Evolutionary conservation across 2,797 vertebrate species (phyloP).

Genomic region (Cynopterus sphinx): DNA sequence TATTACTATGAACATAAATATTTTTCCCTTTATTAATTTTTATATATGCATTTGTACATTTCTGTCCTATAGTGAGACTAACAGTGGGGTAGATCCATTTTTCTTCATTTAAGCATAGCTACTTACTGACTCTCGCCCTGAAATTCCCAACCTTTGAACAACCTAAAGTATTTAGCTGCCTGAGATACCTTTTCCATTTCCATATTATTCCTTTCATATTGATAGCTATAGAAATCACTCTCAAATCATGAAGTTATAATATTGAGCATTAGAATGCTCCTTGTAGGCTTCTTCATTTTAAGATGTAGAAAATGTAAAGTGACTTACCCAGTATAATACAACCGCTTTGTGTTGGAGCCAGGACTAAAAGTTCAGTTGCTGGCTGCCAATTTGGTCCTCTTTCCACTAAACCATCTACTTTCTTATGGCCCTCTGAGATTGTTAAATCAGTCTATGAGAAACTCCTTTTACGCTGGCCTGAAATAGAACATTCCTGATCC

Average conservation of each 20-base stretch:
- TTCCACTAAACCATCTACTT: not conserved
- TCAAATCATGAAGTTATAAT: not conserved
- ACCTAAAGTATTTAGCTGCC: not conserved
- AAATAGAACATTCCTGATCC: not conserved
- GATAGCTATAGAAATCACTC: not conserved
- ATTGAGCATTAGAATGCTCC: not conserved
- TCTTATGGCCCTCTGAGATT: not conserved
- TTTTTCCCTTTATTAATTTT: slow-evolving; percentile 6
- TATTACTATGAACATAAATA: not conserved
- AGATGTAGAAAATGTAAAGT: not conserved
- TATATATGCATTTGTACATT: not conserved
- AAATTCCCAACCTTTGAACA: not conserved
- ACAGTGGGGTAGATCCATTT: not conserved
- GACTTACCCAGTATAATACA: not conserved
- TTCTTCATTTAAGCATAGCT: slow-evolving; percentile 7
- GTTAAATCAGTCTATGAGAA: not conserved
- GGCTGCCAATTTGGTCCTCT: not conserved
- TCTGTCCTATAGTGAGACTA: not conserved
- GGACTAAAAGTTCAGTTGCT: not conserved
- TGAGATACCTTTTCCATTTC: not conserved
- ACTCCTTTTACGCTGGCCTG: not conserved
- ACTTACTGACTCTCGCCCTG: not conserved
- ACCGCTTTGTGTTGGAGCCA: not conserved
- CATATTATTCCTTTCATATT: not conserved
- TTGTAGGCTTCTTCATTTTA: slow-evolving; percentile 22